Conservation (phyloP, 2,797 vertebrate genomes). For the Micropoecilia bifurca region DNA sequence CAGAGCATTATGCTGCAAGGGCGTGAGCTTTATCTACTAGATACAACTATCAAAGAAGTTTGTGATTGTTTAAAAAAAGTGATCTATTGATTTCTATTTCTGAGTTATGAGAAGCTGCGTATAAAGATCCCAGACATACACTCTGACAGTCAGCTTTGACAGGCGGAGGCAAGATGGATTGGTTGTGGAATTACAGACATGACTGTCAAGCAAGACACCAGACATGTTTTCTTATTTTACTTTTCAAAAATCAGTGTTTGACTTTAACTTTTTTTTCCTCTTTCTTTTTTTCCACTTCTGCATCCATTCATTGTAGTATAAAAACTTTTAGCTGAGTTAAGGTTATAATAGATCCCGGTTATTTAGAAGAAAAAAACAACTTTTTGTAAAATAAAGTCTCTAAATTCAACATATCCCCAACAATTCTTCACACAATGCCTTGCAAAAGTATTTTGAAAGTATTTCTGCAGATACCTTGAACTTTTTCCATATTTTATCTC, state of each 20-base stretch:
- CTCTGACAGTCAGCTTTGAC: slow-evolving; percentile 3
- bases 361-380: neutral
- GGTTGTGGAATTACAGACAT: neutral
- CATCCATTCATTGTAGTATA: neutral
- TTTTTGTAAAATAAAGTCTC: neutral
- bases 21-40: neutral
- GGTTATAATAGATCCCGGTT: neutral
- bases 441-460: neutral
- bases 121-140: neutral
- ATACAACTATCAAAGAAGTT: neutral
- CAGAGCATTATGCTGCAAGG: neutral
- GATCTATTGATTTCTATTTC: neutral
- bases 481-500: neutral
- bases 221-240: neutral
- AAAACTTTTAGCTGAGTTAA: neutral
- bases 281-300: neutral
- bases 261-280: neutral
- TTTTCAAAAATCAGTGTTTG: neutral
- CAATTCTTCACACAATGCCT: neutral
- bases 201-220: neutral
- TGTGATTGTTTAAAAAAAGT: neutral
- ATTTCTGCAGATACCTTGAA: neutral
- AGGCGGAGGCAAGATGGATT: neutral
- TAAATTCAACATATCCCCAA: neutral
- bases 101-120: neutral